Evolutionary conservation across 2,113 vertebrate genomes (phyloP).

Genomic region (Dipodomys ordii): DNA sequence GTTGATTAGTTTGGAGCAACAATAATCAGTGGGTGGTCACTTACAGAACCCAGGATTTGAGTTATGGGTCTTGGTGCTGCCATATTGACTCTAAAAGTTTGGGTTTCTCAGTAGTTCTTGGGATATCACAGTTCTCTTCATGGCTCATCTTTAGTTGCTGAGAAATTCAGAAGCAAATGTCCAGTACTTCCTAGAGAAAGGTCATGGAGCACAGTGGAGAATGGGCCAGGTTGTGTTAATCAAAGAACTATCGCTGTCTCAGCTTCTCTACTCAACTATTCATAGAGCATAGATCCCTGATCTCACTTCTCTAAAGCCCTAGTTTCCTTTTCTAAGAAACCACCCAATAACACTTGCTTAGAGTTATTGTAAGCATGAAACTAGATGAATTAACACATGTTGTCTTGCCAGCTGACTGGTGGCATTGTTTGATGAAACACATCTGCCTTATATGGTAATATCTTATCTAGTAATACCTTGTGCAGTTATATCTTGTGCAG

Average conservation of each 20-base stretch:
- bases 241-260: not conserved
- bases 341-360: not conserved
- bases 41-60: not conserved
- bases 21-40: not conserved
- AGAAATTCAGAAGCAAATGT: constrained; percentile 1
- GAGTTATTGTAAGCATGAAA: not conserved
- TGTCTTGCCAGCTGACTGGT: not conserved
- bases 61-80: not conserved
- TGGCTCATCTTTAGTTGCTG: not conserved
- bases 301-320: not conserved
- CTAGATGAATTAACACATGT: not conserved
- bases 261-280: not conserved
- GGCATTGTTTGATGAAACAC: not conserved
- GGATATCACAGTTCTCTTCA: not conserved
- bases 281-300: not conserved
- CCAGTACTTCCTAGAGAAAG: not conserved
- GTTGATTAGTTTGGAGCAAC: not conserved
- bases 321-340: not conserved
- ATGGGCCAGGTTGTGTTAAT: not conserved
- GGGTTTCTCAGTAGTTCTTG: not conserved
- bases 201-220: not conserved
- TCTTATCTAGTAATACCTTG: no score
- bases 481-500: no score
- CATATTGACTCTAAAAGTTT: not conserved
- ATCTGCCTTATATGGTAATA: not conserved